Evolutionary conservation across 1,140 invertebrate species (phyloP), one percentile per base, ranked within the genome.

Genomic region (Scaptodrosophila lebanonensis): DNA sequence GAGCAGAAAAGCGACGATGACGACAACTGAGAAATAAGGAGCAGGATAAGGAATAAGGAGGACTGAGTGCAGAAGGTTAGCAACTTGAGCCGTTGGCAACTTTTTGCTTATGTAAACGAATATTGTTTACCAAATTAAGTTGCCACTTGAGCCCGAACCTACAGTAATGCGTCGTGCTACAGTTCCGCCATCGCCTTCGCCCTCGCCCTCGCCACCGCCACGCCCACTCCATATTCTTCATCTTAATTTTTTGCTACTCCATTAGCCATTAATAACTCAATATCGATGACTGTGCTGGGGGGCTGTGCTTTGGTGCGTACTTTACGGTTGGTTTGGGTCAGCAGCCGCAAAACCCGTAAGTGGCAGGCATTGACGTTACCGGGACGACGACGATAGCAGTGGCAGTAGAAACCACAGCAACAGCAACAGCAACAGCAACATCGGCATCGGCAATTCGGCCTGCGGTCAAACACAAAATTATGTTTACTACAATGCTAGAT

Each of bases 211-310:
- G n/a, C 42, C n/a, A n/a, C n/a, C n/a, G n/a, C n/a, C n/a, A n/a
- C n/a, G n/a, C n/a, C n/a, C 22, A 25, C 22, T 4, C 3, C 22
- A 25, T 25, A 25, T 25, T 17, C 40, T 49, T 33, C 59, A 47
- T 67, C 47, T 16, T 0, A 6, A 8, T 39, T 12, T 20, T 12
- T 20, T 35, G 1, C 13, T 36, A 2, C 8, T 73, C 66, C 69
- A 77, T 77, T 79, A 79, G 69, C 65, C 75, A 82, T 82, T 82
- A 82, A 82, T 82, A 79, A 73, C 75, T 73, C 73, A 75, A 73
- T 79, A 79, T 79, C 73, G 73, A 79, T 79, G 56, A 59, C 69
- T 52, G 17, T 15, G 15, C 16, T 18, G 43, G 20, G 30, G 45
- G 53, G 22, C 27, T 36, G 20, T 40, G 44, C 53, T 39, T 20